Evolutionary conservation across 2,888 invertebrate genomes (phyloP), one percentile per base, ranked within the genome.

Genomic region (Tachina fera): DNA sequence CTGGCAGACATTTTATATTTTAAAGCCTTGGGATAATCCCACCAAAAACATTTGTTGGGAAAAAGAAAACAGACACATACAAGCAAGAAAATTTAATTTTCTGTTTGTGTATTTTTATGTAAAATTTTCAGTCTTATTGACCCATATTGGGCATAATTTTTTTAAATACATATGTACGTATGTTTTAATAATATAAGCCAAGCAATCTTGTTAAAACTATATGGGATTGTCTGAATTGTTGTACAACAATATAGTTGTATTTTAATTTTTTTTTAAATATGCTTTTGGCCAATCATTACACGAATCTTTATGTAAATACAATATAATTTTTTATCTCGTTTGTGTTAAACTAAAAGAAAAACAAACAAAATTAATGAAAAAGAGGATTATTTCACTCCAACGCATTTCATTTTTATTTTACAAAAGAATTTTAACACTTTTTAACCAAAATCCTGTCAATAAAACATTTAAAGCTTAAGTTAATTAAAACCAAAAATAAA

Each of bases 211-310:
- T 51, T 68, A 68, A 16, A 49, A 49, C 56, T 68, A 31, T 49
- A 60, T 60, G n/a, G 9, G 61, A 39, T 31, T 58, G 31, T 60
- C 49, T 14, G 60, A 1, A 31, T 41, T 43, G 19, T 70, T 47
- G 9, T n/a, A n/a, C 31, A 22, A 49, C 2, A 14, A 11, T 51
- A 16, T 41, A n/a, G 19, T 65, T 47, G 19, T 22, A 11, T 31
- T 2, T 16, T 13, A 6, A 43, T 63, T 19, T 19, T 5, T 9
- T 39, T 60, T 6, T 41, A 80, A 80, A 80, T 39, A 11, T 31
- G 53, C 68, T 68, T 68, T 68, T 75, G 31, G 45, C 53, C n/a
- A 75, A 75, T 81, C 45, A 75, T 68, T 81, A 68, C 67, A 68
- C 61, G 22, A 39, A 68, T 61, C 68, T 68, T 61, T 19, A 68